Conservation (phyloP, 2,113 vertebrate species). For the Xenopus laevis region DNA sequence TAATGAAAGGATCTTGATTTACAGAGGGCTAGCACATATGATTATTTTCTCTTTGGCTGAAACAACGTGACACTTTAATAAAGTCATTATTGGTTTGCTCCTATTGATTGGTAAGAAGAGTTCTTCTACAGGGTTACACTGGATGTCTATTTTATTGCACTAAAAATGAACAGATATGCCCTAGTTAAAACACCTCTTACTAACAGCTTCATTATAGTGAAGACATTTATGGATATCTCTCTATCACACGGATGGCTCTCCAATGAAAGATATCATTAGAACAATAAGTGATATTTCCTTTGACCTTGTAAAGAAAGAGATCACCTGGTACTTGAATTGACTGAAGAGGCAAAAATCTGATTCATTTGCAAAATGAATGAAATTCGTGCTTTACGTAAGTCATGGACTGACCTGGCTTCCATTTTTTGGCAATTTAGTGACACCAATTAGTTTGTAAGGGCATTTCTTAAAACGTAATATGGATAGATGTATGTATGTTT, state of each 20-base stretch:
- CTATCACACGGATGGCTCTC: conserved; percentile 10
- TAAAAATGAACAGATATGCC: not conserved
- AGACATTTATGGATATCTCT: not conserved
- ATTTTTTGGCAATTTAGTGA: too few species aligned
- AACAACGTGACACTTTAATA: conserved; percentile 30
- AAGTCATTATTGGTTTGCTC: conserved; percentile 25
- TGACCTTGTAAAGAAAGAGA: conserved; percentile 35
- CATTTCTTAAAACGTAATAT: too few species aligned
- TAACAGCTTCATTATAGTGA: conserved; percentile 2
- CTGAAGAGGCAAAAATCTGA: not conserved
- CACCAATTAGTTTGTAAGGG: too few species aligned
- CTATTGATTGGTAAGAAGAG: not conserved
- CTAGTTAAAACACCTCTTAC: not conserved
- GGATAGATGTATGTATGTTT: too few species aligned
- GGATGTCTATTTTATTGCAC: conserved; percentile 2
- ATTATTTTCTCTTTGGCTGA: conserved; percentile 20
- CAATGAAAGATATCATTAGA: conserved; percentile 5
- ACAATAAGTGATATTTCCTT: not conserved
- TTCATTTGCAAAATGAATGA: too few species aligned
- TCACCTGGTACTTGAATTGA: conserved; percentile 1
- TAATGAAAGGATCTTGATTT: conserved; percentile 11
- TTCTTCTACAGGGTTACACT: not conserved
- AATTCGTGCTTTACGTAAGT: too few species aligned
- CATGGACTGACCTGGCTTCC: too few species aligned
- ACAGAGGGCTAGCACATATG: conserved; percentile 14